Percentiles rank a stretch among this genome's conserved stretches.
These are phyloP conservation scores for Daboia siamensis DNA, from an alignment of 2,113 vertebrate genomes.

Conservation along the genomic window DNA sequence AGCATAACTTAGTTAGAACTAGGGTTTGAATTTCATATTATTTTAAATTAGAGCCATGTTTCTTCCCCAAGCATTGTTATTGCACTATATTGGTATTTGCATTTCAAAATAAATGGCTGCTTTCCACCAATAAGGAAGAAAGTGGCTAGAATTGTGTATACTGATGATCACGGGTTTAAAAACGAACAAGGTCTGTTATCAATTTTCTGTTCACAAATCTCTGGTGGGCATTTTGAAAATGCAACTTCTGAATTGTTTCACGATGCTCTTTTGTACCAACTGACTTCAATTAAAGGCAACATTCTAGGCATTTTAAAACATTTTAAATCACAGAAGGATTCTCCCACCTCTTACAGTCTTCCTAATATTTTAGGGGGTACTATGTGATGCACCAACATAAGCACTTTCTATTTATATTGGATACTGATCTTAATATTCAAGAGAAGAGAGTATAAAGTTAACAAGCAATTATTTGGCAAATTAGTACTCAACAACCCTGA, in stretches of 20 bases:
- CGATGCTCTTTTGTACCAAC: background rate
- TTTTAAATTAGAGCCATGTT: background rate
- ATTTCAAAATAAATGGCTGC: background rate
- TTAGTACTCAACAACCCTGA: conserved; percentile 80
- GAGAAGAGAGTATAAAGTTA: conserved; percentile 81
- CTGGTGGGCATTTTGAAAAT: conserved; percentile 23
- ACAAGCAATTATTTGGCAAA: conserved; percentile 85
- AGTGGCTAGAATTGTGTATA: background rate
- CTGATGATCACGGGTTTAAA: background rate
- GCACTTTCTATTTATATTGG: conserved; percentile 79
- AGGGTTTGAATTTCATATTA: background rate
- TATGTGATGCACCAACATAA: conserved; percentile 66
- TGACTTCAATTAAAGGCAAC: conserved; percentile 18
- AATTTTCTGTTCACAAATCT: background rate
- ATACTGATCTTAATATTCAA: conserved; percentile 77
- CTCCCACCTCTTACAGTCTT: conserved; percentile 46
- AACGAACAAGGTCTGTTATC: background rate
- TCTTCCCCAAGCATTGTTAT: background rate
- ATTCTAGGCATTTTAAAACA: conserved; percentile 16
- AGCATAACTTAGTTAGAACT: background rate
- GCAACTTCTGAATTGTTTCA: conserved; percentile 32
- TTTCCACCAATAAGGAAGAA: background rate
- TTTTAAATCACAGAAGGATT: conserved; percentile 29
- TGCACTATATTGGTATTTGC: background rate
- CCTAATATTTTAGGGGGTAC: conserved; percentile 68